These are phyloP conservation scores for Meghimatium bilineatum DNA, from an alignment of 2,888 invertebrate genomes.

Conservation along the genomic window DNA sequence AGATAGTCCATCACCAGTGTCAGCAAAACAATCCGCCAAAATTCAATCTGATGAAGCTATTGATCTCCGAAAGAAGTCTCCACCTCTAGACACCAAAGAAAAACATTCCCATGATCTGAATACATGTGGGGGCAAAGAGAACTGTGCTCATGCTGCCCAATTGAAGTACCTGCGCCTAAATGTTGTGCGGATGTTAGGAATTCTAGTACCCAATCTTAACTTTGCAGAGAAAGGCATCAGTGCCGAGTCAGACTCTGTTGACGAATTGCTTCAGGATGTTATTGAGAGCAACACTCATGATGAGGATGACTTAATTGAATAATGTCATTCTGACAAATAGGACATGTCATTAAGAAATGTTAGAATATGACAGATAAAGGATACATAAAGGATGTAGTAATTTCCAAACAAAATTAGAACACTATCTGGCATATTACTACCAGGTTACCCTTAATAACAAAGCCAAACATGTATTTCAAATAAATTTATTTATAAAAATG, in stretches of 20 bases:
- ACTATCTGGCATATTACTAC: too few species aligned
- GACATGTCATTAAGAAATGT: neutral
- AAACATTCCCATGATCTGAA: slow-evolving; percentile 55
- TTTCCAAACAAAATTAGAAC: neutral
- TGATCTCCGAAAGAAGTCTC: slow-evolving; percentile 66
- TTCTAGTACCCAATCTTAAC: slow-evolving; percentile 75
- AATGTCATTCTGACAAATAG: neutral
- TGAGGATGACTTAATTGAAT: slow-evolving; percentile 59
- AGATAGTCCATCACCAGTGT: slow-evolving; percentile 45
- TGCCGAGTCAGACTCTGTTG: slow-evolving; percentile 74
- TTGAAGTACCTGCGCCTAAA: slow-evolving; percentile 72
- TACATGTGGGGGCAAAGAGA: slow-evolving; percentile 56
- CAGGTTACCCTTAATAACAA: too few species aligned
- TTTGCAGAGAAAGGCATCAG: slow-evolving; percentile 75
- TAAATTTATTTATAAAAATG: too few species aligned
- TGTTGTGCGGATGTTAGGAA: slow-evolving; percentile 75
- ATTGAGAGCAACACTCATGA: slow-evolving; percentile 74
- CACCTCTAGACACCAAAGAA: slow-evolving; percentile 44
- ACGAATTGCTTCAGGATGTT: slow-evolving; percentile 75
- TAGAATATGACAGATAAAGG: neutral
- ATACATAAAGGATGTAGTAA: neutral
- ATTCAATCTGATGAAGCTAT: slow-evolving; percentile 61
- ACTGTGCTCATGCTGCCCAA: slow-evolving; percentile 72
- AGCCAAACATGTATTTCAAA: too few species aligned
- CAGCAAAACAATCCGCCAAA: slow-evolving; percentile 10